phyloP scores from a whole-genome alignment of 1,140 invertebrate genomes.

The Dendroctonus ponderosae region DNA sequence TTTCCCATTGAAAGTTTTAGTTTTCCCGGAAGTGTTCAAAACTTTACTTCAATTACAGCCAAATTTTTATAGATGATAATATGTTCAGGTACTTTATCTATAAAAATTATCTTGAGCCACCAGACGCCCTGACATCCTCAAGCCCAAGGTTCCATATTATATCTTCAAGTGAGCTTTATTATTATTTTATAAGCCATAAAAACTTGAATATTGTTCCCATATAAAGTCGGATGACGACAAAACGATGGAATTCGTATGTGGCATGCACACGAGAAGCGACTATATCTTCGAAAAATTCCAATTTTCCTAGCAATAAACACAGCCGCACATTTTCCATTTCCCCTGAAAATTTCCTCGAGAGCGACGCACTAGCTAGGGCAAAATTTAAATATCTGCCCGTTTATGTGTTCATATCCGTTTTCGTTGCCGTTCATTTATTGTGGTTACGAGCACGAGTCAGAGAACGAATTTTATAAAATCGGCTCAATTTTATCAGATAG shows the following conservation, averaged over 20 bases:
- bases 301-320: conserved; percentile 37
- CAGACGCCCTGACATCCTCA: too few species aligned
- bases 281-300: conserved; percentile 37
- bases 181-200: conserved; percentile 26
- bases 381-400: conserved; percentile 35
- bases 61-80: too few species aligned
- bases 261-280: conserved; percentile 14
- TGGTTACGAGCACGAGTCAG: conserved; percentile 20
- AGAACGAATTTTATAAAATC: conserved; percentile 26
- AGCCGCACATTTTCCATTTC: conserved; percentile 35
- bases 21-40: too few species aligned
- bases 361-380: conserved; percentile 27
- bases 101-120: too few species aligned
- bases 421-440: conserved; percentile 34
- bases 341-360: conserved; percentile 26
- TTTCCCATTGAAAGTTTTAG: too few species aligned
- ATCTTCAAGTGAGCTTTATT: conserved; percentile 21
- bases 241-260: conserved; percentile 34
- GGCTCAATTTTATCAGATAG: conserved; percentile 26
- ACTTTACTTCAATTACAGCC: too few species aligned
- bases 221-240: conserved; percentile 32
- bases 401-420: conserved; percentile 36
- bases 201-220: conserved; percentile 20
- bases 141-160: background rate
- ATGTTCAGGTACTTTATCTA: too few species aligned